Evolutionary conservation across 2,113 vertebrate species (phyloP).

Genomic region (Odontesthes bonariensis): DNA sequence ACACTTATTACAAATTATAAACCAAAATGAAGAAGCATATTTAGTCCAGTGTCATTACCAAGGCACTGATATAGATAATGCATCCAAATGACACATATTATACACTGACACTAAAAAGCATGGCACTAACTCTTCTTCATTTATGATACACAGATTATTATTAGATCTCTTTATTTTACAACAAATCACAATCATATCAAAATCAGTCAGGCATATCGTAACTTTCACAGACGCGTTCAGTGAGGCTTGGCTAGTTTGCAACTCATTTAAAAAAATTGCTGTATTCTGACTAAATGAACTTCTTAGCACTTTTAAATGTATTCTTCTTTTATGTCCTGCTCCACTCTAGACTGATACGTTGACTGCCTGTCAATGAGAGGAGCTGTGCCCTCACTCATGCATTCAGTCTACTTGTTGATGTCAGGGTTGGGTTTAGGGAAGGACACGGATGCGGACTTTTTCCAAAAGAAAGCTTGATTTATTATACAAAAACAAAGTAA

Average conservation of each 20-base stretch:
- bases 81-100: neutral
- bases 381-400: conserved; percentile 27
- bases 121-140: conserved; percentile 6
- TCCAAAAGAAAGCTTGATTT: too few species aligned
- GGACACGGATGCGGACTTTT: too few species aligned
- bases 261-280: conserved; percentile 19
- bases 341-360: conserved; percentile 4
- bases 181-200: conserved; percentile 18
- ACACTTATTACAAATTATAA: neutral
- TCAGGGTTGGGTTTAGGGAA: too few species aligned
- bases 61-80: neutral
- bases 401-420: conserved; percentile 42
- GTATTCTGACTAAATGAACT: conserved; percentile 16
- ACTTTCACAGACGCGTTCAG: conserved; percentile 19
- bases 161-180: conserved; percentile 17
- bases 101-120: conserved; percentile 1
- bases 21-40: neutral
- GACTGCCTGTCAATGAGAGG: neutral
- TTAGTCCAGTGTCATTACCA: neutral
- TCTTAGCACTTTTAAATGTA: conserved; percentile 5
- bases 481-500: too few species aligned
- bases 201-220: conserved; percentile 19
- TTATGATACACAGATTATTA: conserved; percentile 18
- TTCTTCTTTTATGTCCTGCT: conserved; percentile 2
- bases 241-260: conserved; percentile 1